phyloP scores from a whole-genome alignment of 2,888 invertebrate species.

The Drosophila tripunctata region DNA sequence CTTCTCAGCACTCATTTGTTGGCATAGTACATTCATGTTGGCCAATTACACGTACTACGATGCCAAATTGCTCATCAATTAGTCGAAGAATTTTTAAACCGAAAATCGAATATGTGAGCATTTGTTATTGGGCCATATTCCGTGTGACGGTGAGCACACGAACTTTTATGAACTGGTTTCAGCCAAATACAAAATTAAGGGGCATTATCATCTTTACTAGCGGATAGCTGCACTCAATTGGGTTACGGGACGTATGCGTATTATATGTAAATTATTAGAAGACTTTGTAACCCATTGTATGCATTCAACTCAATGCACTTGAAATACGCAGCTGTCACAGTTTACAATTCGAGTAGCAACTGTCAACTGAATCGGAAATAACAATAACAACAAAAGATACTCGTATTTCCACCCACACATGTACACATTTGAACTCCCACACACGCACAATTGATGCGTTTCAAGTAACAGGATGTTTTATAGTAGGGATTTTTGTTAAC shows the following conservation, averaged over 20 bases:
- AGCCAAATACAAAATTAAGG: slow-evolving; percentile 41
- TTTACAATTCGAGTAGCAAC: slow-evolving; percentile 22
- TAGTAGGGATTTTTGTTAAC: slow-evolving; percentile 5
- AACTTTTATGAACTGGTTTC: too few species aligned
- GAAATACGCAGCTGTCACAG: slow-evolving; percentile 11
- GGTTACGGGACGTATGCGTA: slow-evolving; percentile 23
- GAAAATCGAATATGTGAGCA: slow-evolving; percentile 35
- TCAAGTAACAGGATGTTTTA: slow-evolving; percentile 8
- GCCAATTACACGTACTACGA: slow-evolving; percentile 61
- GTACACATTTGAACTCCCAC: slow-evolving; percentile 1
- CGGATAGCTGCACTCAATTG: neutral
- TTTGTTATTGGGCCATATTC: slow-evolving; percentile 32
- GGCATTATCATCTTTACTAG: slow-evolving; percentile 29
- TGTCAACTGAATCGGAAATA: slow-evolving; percentile 50
- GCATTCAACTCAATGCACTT: slow-evolving; percentile 9
- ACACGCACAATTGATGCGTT: neutral
- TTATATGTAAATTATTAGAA: slow-evolving; percentile 11
- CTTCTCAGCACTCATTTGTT: slow-evolving; percentile 17
- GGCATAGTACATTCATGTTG: slow-evolving; percentile 37
- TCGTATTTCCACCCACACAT: slow-evolving; percentile 12
- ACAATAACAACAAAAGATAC: slow-evolving; percentile 14
- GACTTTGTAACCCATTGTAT: neutral
- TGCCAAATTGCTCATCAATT: slow-evolving; percentile 55
- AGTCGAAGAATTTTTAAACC: slow-evolving; percentile 8
- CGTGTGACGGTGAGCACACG: too few species aligned